Conservation (phyloP, 1,140 invertebrate species). For the Leptoteleia sp. region DNA sequence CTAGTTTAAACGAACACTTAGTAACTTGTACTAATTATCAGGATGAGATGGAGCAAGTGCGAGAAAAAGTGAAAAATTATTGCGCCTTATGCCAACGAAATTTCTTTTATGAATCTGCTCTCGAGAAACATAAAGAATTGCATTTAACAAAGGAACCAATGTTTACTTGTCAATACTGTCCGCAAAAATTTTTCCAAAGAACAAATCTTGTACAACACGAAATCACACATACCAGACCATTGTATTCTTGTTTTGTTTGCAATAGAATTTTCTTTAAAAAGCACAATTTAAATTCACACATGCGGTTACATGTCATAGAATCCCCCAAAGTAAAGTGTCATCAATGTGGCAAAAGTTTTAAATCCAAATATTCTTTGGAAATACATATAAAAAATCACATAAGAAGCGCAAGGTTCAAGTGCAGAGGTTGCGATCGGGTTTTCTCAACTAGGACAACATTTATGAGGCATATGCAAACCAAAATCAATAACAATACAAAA, state of each 20-base stretch:
- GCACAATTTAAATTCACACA: conserved; percentile 28
- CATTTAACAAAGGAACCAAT: conserved; percentile 29
- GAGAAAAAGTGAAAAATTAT: conserved; percentile 11
- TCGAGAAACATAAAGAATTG: conserved; percentile 45
- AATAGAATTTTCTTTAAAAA: conserved; percentile 38
- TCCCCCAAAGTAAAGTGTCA: conserved; percentile 1
- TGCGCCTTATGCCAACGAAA: conserved; percentile 33
- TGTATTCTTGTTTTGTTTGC: conserved; percentile 23
- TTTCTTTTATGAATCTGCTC: conserved; percentile 44
- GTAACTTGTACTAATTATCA: background rate
- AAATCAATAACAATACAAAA: conserved; percentile 30
- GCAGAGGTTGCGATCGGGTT: conserved; percentile 21
- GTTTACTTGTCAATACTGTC: conserved; percentile 29
- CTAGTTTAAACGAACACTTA: conserved; percentile 12
- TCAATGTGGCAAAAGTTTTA: conserved; percentile 29
- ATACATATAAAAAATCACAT: conserved; percentile 20
- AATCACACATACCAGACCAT: conserved; percentile 26
- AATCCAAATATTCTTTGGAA: conserved; percentile 11
- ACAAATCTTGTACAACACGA: conserved; percentile 49
- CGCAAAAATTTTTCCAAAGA: conserved; percentile 49
- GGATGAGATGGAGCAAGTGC: background rate
- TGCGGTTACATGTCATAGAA: conserved; percentile 3
- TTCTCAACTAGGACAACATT: conserved; percentile 12
- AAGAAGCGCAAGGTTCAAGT: conserved; percentile 1
- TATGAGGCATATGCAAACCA: conserved; percentile 25